Evolutionary conservation across 2,797 vertebrate genomes (phyloP), one percentile per base, ranked within the genome.

Genomic region (Sebastes trivittatus): DNA sequence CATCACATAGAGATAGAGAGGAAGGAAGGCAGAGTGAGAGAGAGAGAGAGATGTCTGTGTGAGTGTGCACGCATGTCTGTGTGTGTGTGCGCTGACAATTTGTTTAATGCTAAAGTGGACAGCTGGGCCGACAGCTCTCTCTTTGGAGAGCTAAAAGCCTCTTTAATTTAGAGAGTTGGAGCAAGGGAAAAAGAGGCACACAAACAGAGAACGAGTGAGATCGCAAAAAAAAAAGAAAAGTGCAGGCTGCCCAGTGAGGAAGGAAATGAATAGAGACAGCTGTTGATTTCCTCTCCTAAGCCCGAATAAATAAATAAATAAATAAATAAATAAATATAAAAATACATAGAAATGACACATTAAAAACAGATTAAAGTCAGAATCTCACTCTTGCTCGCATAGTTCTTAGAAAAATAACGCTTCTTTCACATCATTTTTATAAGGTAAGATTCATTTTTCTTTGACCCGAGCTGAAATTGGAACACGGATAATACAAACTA

Each of bases 81-180:
- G 23, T 69, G 38, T 49, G 38, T 49, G 90, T 59, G 70, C 18
- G 60, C 78, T 84, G 86, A 92, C 84, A 91, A 92, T 91, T 92
- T 91, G 90, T 90, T 88, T 88, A 90, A 90, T 91, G 81, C 84
- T 87, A 88, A 90, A 93, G 88, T 89, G 91, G 92, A 93, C 92
- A 94, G 92, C 92, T 93, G 92, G 91, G 89, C 85, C 25, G 77
- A 81, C 89, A 91, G 89, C 86, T 87, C 90, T 88, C 88, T 89
- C 84, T 89, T 91, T 88, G 81, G 86, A 89, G 77, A 92, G 87
- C 87, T 93, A 90, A 92, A 92, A 93, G 89, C 87, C 87, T 91
- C 88, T 91, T 92, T 93, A 88, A 92, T 93, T 90, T 92, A 86
- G 82, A 83, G 79, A 87, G 87, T 75, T 86, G 68, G 71, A 88